Percentiles rank a stretch among this genome's conserved stretches.
Evolutionary conservation across 1,140 invertebrate genomes (phyloP).

Genomic region (Heliconius melpomene): DNA sequence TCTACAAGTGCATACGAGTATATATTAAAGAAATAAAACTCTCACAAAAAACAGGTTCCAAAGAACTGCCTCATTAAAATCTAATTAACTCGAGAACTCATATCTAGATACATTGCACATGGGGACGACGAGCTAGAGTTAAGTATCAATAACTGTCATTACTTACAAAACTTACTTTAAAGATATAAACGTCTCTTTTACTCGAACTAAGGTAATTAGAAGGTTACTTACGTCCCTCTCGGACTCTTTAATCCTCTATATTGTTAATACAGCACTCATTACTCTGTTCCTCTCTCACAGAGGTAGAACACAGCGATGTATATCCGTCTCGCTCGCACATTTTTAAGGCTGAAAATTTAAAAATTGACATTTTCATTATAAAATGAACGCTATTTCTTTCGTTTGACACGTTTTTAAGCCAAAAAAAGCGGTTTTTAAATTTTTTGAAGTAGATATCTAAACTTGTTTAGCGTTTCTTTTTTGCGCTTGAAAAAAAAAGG

Average conservation of each 20-base stretch:
- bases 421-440: conserved; percentile 55
- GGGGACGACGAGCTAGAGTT: conserved; percentile 54
- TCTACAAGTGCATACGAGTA: neutral
- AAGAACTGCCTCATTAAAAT: conserved; percentile 50
- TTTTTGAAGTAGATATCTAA: conserved; percentile 49
- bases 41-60: conserved; percentile 24
- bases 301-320: conserved; percentile 44
- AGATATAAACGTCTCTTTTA: conserved; percentile 74
- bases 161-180: conserved; percentile 41
- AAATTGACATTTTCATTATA: conserved; percentile 50
- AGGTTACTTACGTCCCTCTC: conserved; percentile 71
- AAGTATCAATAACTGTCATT: conserved; percentile 77
- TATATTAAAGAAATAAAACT: conserved; percentile 2
- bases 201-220: conserved; percentile 70
- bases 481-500: conserved; percentile 57
- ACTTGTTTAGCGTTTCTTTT: conserved; percentile 56
- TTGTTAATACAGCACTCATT: conserved; percentile 49
- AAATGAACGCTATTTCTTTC: conserved; percentile 46
- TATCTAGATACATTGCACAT: conserved; percentile 58
- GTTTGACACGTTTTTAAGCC: conserved; percentile 65
- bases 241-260: conserved; percentile 67
- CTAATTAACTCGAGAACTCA: conserved; percentile 64
- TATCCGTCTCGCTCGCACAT: conserved; percentile 55
- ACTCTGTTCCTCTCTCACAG: conserved; percentile 68
- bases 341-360: conserved; percentile 49